Evolutionary conservation across 2,113 vertebrate genomes (phyloP).

Genomic region (Epinephelus lanceolatus): DNA sequence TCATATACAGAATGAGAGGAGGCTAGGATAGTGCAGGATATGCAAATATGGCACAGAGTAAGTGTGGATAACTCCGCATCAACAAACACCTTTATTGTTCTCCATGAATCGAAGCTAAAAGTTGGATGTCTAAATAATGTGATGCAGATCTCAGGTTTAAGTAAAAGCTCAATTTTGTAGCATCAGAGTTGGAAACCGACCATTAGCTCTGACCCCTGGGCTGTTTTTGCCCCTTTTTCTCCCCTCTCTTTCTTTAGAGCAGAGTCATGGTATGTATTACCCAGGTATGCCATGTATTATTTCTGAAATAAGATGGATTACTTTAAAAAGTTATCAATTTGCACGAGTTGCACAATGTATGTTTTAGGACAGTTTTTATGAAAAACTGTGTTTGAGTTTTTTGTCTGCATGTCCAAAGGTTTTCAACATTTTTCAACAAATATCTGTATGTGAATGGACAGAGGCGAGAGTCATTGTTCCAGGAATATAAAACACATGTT

Average conservation of each 20-base stretch:
- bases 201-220: neutral
- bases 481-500: neutral
- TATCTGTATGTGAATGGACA: neutral
- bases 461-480: neutral
- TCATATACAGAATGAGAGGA: constrained; percentile 60
- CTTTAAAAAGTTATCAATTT: neutral
- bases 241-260: neutral
- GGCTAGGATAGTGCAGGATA: constrained; percentile 25
- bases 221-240: neutral
- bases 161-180: neutral
- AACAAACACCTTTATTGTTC: constrained; percentile 2
- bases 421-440: too few species aligned
- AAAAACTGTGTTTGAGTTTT: neutral
- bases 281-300: neutral
- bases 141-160: neutral
- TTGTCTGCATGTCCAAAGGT: neutral
- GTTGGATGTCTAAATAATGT: neutral
- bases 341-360: neutral
- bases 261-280: neutral
- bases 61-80: constrained; percentile 9
- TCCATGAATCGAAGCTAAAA: neutral
- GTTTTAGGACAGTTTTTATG: neutral
- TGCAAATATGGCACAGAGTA: constrained; percentile 42
- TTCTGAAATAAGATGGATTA: neutral
- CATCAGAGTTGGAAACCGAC: constrained; percentile 1